Evolutionary conservation across 2,797 vertebrate species (phyloP).

Genomic region (Halcyon chelicuti): DNA sequence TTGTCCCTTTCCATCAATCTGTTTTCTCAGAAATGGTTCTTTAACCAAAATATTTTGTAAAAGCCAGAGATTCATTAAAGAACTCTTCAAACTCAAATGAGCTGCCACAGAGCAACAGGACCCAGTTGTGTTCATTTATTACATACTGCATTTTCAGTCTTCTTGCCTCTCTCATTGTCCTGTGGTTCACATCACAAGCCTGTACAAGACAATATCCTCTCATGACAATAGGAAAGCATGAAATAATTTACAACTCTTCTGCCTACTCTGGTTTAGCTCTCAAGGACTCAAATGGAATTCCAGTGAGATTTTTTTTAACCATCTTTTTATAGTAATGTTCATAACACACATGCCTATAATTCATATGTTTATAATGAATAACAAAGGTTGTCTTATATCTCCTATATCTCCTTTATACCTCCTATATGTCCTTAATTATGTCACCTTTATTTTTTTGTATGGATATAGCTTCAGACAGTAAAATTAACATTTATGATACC

Average conservation of each 20-base stretch:
- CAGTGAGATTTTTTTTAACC: background rate
- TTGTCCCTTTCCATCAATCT: background rate
- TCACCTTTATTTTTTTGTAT: too few relatives aligned
- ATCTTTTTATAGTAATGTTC: background rate
- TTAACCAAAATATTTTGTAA: background rate
- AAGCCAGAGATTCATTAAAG: background rate
- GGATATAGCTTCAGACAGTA: background rate
- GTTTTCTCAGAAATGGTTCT: background rate
- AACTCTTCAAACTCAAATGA: background rate
- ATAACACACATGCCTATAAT: background rate
- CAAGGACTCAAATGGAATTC: background rate
- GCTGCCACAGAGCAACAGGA: background rate
- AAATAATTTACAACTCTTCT: background rate
- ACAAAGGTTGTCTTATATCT: background rate
- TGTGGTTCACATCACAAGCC: background rate
- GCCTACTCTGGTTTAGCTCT: background rate
- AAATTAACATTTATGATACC: background rate
- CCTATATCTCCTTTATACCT: too few relatives aligned
- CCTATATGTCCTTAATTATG: too few relatives aligned
- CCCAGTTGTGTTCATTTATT: background rate
- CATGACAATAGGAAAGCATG: background rate
- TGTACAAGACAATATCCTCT: background rate
- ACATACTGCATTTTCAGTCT: background rate
- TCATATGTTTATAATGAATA: background rate
- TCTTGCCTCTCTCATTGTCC: background rate